These are phyloP conservation scores for silkworm (Bombyx mori) DNA, from an alignment of 1,140 invertebrate species.

Conservation along the genomic window DNA sequence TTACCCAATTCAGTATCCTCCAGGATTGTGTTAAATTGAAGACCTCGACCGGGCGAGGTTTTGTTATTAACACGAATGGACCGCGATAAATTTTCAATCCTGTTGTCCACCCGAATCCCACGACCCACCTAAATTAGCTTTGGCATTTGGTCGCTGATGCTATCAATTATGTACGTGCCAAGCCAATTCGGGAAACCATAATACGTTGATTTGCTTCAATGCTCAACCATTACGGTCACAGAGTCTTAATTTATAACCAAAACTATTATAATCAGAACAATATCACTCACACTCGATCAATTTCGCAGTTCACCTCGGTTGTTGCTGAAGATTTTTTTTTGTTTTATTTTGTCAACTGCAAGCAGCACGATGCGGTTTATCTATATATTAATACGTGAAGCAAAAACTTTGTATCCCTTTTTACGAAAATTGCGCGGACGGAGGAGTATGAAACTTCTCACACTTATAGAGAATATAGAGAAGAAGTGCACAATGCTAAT, in stretches of 20 bases:
- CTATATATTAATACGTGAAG: too few relatives aligned
- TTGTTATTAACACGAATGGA: constrained; percentile 31
- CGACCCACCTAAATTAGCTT: constrained; percentile 37
- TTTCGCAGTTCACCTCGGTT: too few relatives aligned
- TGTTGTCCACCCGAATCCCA: constrained; percentile 18
- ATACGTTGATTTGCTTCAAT: constrained; percentile 32
- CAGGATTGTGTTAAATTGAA: constrained; percentile 12
- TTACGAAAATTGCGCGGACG: too few relatives aligned
- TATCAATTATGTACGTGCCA: constrained; percentile 51
- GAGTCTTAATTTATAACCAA: constrained; percentile 11
- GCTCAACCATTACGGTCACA: constrained; percentile 17
- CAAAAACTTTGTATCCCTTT: too few relatives aligned
- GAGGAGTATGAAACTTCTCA: too few relatives aligned
- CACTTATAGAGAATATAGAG: too few relatives aligned
- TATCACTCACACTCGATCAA: neutral
- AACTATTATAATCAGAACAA: constrained; percentile 8
- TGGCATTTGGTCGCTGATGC: constrained; percentile 22
- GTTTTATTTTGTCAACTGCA: too few relatives aligned
- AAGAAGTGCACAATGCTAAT: too few relatives aligned
- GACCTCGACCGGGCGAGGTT: constrained; percentile 19
- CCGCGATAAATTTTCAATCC: constrained; percentile 41
- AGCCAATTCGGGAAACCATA: constrained; percentile 25
- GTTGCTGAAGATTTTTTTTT: too few relatives aligned
- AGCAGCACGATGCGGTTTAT: too few relatives aligned
- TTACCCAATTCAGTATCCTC: neutral